Conservation (phyloP, 2,888 invertebrate species). For the Dryomyza anilis region DNA sequence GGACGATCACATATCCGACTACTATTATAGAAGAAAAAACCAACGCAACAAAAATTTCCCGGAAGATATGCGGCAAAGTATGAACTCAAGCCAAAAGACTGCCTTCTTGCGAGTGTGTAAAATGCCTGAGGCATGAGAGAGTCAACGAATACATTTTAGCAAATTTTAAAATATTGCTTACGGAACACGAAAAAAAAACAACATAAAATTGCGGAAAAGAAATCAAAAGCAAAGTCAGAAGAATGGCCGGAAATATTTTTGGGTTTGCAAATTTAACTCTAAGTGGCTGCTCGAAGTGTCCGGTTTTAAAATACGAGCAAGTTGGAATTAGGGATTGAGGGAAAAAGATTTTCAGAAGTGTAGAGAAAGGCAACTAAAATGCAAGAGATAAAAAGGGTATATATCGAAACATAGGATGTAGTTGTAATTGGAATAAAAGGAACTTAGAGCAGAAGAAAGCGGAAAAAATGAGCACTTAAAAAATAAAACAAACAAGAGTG, state of each 20-base stretch:
- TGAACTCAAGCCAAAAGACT: background rate
- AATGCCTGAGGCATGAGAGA: no score
- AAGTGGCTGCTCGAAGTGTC: background rate
- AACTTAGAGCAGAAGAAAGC: no score
- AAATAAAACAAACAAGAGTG: no score
- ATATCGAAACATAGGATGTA: no score
- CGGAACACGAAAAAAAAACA: background rate
- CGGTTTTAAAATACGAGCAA: conserved; percentile 17
- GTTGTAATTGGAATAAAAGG: no score
- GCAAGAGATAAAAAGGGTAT: background rate
- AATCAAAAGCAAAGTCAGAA: background rate
- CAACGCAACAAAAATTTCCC: background rate
- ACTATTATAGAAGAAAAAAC: background rate
- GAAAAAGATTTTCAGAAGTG: background rate
- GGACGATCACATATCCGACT: background rate
- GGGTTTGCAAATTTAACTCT: conserved; percentile 11
- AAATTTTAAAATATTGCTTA: conserved; percentile 8
- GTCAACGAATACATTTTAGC: no score
- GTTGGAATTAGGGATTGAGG: background rate
- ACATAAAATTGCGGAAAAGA: background rate
- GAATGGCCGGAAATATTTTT: conserved; percentile 9
- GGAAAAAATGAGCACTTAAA: no score
- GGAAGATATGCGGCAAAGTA: background rate
- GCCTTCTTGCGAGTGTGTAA: no score
- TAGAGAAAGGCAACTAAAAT: background rate